Percentiles rank a stretch among this genome's conserved stretches.
Evolutionary conservation across 2,113 vertebrate species (phyloP).

Genomic region (Brachirus orientalis): DNA sequence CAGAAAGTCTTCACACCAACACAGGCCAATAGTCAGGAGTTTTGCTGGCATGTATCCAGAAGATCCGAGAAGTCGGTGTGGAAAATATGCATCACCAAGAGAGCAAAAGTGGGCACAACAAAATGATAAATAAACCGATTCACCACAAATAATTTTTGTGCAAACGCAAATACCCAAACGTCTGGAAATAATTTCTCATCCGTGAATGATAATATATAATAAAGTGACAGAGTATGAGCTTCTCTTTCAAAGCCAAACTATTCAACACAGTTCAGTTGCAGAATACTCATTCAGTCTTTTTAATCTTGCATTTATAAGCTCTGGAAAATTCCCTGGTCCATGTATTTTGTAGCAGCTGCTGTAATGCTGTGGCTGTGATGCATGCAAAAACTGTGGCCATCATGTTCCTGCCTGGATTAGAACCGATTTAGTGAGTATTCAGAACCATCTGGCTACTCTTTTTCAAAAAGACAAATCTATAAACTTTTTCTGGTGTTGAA

Average conservation of each 20-base stretch:
- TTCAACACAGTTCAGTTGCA: constrained; percentile 3
- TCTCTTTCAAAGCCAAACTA: no score
- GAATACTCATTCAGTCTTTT: constrained; percentile 38
- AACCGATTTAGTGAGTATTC: no score
- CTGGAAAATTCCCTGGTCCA: constrained; percentile 15
- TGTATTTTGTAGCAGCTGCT: constrained; percentile 24
- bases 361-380: no score
- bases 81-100: not conserved
- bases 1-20: no score
- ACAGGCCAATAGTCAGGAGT: no score
- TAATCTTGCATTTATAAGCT: constrained; percentile 22
- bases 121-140: not conserved
- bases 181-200: constrained; percentile 43
- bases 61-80: not conserved
- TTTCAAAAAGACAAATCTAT: no score
- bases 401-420: no score
- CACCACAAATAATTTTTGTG: constrained; percentile 20
- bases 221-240: constrained; percentile 1
- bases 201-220: constrained; percentile 2
- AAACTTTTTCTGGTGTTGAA: no score
- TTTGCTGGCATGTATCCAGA: no score
- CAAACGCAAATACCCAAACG: constrained; percentile 22
- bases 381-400: no score
- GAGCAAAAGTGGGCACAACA: no score
- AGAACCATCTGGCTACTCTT: no score